A percentile compares a stretch with the other conserved stretches of the same genome.
Evolutionary conservation across 2,113 vertebrate species (phyloP).

Genomic region (Cyprinodon tularosa): DNA sequence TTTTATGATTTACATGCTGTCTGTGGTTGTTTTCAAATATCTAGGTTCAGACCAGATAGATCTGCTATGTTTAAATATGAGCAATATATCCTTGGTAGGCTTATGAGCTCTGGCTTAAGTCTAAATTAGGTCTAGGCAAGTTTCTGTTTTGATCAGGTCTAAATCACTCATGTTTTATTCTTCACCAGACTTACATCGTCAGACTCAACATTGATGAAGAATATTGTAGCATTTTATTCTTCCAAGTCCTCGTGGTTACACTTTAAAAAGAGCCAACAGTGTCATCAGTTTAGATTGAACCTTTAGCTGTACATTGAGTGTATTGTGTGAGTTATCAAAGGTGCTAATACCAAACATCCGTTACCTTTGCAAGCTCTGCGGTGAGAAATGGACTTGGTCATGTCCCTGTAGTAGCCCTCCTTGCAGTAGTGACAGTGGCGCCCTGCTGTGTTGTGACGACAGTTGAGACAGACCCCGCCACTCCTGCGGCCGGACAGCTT

Average conservation of each 20-base stretch:
- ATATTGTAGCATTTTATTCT: too few species aligned
- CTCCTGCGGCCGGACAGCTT: constrained; percentile 96
- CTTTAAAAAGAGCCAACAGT: neutral
- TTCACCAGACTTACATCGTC: too few species aligned
- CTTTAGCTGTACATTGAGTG: neutral
- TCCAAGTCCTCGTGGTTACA: neutral
- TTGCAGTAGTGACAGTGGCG: constrained; percentile 99
- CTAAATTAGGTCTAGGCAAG: too few species aligned
- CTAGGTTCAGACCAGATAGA: too few species aligned
- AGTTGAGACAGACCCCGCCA: constrained; percentile 96
- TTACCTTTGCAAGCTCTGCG: constrained; percentile 97
- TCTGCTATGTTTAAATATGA: too few species aligned
- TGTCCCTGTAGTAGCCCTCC: constrained; percentile 96
- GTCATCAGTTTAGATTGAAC: neutral
- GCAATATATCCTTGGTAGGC: too few species aligned
- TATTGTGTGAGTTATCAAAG: neutral
- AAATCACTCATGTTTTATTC: too few species aligned
- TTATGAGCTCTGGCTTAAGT: too few species aligned
- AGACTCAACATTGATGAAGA: too few species aligned
- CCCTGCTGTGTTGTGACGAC: constrained; percentile 95
- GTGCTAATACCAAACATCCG: neutral
- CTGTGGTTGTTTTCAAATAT: too few species aligned
- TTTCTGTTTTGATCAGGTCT: too few species aligned
- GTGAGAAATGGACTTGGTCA: constrained; percentile 95
- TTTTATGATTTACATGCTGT: too few species aligned